Evolutionary conservation across 1,140 invertebrate genomes (phyloP).

Genomic region (Leptopilina boulardi): DNA sequence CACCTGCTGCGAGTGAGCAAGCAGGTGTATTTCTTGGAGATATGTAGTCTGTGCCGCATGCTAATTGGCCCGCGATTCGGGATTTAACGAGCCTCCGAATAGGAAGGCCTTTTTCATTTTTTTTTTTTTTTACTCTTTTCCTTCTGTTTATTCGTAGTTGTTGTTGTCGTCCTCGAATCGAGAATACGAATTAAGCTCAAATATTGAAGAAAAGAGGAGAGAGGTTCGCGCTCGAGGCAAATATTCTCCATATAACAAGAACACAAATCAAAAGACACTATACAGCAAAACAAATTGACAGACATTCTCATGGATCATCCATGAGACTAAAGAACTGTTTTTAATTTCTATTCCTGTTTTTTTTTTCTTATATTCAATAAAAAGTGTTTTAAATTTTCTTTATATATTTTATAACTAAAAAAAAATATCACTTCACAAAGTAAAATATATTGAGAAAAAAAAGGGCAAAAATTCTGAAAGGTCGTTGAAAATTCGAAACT

Average conservation of each 20-base stretch:
- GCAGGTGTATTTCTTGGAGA: constrained; percentile 71
- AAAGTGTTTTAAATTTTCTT: not conserved
- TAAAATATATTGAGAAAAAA: not conserved
- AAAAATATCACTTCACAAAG: not conserved
- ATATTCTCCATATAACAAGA: constrained; percentile 61
- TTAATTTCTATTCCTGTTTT: not conserved
- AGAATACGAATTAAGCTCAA: constrained; percentile 69
- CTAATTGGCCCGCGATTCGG: constrained; percentile 69
- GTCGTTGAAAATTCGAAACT: constrained; percentile 13
- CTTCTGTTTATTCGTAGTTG: constrained; percentile 38
- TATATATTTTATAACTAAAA: not conserved
- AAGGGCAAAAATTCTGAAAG: not conserved
- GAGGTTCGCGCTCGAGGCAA: constrained; percentile 42
- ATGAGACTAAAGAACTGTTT: not conserved
- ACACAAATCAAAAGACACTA: constrained; percentile 68
- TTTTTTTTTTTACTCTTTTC: constrained; percentile 46
- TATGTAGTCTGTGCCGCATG: constrained; percentile 68
- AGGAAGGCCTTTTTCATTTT: constrained; percentile 55
- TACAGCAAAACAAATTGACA: constrained; percentile 71
- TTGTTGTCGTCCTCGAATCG: constrained; percentile 6
- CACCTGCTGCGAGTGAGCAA: constrained; percentile 60
- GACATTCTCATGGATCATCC: constrained; percentile 63
- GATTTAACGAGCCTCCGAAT: constrained; percentile 71
- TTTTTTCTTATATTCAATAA: not conserved
- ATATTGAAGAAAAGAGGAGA: constrained; percentile 30